Conservation (phyloP, 1,140 invertebrate genomes). For the Pemphigus obesinymphae region DNA sequence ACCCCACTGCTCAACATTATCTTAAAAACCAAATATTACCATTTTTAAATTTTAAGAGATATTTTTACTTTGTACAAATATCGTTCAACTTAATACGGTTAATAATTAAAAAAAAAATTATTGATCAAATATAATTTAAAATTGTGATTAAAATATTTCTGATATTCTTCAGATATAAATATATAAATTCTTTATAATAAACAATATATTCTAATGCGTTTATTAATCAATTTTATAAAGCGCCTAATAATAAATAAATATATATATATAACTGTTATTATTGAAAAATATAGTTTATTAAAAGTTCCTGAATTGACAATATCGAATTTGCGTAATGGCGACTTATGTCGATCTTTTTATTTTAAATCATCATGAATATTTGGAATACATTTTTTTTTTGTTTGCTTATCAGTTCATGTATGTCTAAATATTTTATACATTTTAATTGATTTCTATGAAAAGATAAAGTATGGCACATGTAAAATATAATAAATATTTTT, state of each 20-base stretch:
- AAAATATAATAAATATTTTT: not conserved
- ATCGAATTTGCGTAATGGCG: not conserved
- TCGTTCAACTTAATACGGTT: not conserved
- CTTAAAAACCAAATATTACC: not conserved
- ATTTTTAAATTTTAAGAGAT: not conserved
- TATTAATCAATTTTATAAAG: not conserved
- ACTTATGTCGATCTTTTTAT: not conserved
- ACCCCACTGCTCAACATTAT: conserved; percentile 4
- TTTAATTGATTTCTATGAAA: not conserved
- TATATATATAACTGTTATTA: conserved; percentile 7
- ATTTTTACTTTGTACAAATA: not conserved
- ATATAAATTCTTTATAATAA: not conserved
- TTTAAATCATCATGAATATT: not conserved
- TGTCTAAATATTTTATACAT: not conserved
- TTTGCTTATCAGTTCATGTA: not conserved
- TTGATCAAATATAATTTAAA: not conserved
- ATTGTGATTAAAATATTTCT: not conserved
- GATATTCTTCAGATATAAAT: not conserved
- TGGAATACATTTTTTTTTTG: not conserved
- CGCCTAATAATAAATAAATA: not conserved
- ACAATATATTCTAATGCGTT: not conserved
- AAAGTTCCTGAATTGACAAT: conserved; percentile 22
- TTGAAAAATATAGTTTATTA: conserved; percentile 24
- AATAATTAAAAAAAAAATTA: not conserved
- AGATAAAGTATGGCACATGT: not conserved